phyloP scores from a whole-genome alignment of 2,797 vertebrate species.

The Onychomys torridus region DNA sequence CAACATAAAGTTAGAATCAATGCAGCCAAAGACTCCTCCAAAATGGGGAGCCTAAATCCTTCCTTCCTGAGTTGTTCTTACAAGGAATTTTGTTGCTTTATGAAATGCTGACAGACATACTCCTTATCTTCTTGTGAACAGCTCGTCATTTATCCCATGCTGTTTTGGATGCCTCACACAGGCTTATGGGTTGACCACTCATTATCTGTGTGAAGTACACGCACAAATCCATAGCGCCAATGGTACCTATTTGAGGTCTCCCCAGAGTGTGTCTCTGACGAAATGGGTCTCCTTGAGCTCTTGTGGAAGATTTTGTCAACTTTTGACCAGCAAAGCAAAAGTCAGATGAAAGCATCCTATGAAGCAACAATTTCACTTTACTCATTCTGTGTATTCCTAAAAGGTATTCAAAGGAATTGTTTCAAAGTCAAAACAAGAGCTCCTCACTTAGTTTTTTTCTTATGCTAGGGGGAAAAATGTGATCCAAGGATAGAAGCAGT shows the following conservation, averaged over 20 bases:
- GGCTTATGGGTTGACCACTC: background rate
- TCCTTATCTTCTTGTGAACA: background rate
- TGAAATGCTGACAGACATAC: background rate
- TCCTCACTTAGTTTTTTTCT: background rate
- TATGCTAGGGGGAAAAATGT: background rate
- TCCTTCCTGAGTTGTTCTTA: background rate
- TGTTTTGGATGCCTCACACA: background rate
- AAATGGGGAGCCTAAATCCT: background rate
- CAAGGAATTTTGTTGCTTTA: background rate
- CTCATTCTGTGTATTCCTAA: background rate
- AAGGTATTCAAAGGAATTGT: background rate
- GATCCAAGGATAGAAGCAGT: background rate
- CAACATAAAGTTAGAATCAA: background rate
- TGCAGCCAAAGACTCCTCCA: background rate
- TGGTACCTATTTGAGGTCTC: background rate
- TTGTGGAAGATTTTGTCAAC: background rate
- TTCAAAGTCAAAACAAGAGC: background rate
- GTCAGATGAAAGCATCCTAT: background rate
- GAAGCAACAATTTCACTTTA: background rate
- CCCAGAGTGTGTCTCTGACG: background rate
- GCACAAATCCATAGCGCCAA: background rate
- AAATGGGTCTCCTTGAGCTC: background rate
- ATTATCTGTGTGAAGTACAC: background rate
- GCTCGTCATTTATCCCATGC: accelerated
- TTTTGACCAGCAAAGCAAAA: background rate